Evolutionary conservation across 2,888 invertebrate species (phyloP).

Genomic region (Sminthurides aquaticus): DNA sequence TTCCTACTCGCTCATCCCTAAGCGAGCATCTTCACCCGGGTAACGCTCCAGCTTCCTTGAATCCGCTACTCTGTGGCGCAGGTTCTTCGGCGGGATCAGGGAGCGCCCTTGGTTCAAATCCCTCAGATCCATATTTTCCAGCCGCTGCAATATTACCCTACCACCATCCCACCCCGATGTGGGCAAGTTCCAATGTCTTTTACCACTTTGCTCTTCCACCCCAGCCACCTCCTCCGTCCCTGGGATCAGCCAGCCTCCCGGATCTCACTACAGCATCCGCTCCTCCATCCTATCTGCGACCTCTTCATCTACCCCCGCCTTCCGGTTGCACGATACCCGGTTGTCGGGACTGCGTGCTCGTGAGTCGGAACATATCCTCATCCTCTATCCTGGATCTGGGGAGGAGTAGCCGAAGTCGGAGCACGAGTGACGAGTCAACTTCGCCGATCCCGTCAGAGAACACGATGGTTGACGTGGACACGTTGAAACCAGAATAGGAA

Average conservation of each 20-base stretch:
- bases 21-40: slow-evolving; percentile 4
- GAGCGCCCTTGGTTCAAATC: not conserved
- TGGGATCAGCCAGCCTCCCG: slow-evolving; percentile 11
- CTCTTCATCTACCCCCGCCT: slow-evolving; percentile 35
- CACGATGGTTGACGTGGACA: slow-evolving; percentile 19
- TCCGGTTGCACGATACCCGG: slow-evolving; percentile 40
- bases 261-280: slow-evolving; percentile 10
- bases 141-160: slow-evolving; percentile 34
- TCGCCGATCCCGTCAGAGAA: slow-evolving; percentile 19
- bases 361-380: slow-evolving; percentile 5
- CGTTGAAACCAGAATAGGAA: slow-evolving; percentile 23
- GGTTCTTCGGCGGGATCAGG: not conserved
- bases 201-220: slow-evolving; percentile 42
- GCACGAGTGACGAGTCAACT: slow-evolving; percentile 21
- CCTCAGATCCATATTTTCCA: slow-evolving; percentile 28
- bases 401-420: slow-evolving; percentile 15
- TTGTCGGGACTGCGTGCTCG: slow-evolving; percentile 35
- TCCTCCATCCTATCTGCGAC: slow-evolving; percentile 24
- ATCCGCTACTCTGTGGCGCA: not conserved
- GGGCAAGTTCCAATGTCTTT: slow-evolving; percentile 42
- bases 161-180: slow-evolving; percentile 38
- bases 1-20: not conserved
- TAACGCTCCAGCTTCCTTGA: not conserved
- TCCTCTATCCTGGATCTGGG: slow-evolving; percentile 8
- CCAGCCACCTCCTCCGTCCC: slow-evolving; percentile 22